Evolutionary conservation across 2,888 invertebrate genomes (phyloP).

Genomic region (Cybosia mesomella): DNA sequence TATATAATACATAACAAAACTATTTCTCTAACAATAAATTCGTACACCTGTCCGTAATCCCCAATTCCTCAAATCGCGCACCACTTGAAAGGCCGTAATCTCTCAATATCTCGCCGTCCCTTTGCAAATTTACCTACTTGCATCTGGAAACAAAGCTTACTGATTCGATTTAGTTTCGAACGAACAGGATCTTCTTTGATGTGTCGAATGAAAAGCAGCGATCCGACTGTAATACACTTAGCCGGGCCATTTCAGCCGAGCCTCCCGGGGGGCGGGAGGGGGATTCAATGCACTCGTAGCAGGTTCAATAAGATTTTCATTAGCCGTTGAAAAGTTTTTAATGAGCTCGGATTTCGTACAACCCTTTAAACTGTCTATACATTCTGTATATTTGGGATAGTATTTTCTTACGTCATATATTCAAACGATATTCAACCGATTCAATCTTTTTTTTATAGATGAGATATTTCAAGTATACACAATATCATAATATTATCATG

Average conservation of each 20-base stretch:
- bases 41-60: conserved; percentile 27
- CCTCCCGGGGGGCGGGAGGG: conserved; percentile 49
- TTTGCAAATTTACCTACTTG: conserved; percentile 71
- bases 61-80: conserved; percentile 34
- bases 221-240: conserved; percentile 86
- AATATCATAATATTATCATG: too few relatives aligned
- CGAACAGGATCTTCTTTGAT: conserved; percentile 85
- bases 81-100: conserved; percentile 50
- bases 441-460: too few relatives aligned
- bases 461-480: too few relatives aligned
- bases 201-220: conserved; percentile 86
- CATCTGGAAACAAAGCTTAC: conserved; percentile 80
- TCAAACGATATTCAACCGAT: neutral
- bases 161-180: conserved; percentile 84
- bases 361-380: conserved; percentile 55
- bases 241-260: conserved; percentile 79
- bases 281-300: conserved; percentile 70
- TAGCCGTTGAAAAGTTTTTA: conserved; percentile 84
- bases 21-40: conserved; percentile 28
- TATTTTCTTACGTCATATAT: neutral
- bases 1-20: neutral
- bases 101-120: conserved; percentile 55
- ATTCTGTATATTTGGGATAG: neutral
- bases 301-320: conserved; percentile 85
- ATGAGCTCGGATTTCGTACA: conserved; percentile 77